These are phyloP conservation scores for Sebastes nivosus DNA, from an alignment of 2,797 vertebrate genomes.

Conservation along the genomic window DNA sequence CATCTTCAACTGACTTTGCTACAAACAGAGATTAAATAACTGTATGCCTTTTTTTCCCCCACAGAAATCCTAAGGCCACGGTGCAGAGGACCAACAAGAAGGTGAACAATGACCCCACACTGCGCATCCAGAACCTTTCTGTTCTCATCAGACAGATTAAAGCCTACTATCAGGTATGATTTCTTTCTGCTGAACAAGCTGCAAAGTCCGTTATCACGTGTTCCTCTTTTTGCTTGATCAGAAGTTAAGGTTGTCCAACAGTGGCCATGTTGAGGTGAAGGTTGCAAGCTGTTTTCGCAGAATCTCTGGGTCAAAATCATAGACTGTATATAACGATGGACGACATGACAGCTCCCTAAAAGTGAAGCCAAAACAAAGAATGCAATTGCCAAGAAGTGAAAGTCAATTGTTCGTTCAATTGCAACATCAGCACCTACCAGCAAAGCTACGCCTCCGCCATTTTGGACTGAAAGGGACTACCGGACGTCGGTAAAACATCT, in stretches of 20 bases:
- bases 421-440: too few species aligned
- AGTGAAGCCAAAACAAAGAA: too few species aligned
- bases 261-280: too few species aligned
- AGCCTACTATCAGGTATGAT: constrained; percentile 94
- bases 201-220: neutral
- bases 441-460: too few species aligned
- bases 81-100: constrained; percentile 97
- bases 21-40: neutral
- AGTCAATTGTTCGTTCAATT: too few species aligned
- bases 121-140: constrained; percentile 95
- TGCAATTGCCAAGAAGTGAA: too few species aligned
- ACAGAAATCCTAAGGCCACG: constrained; percentile 92
- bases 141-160: constrained; percentile 95
- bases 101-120: constrained; percentile 94
- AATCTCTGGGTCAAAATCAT: neutral
- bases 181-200: neutral
- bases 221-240: neutral
- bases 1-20: neutral
- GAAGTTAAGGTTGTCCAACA: neutral
- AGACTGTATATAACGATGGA: too few species aligned
- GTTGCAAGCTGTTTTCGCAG: neutral
- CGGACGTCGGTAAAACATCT: neutral
- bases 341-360: too few species aligned
- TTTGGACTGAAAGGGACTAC: too few species aligned
- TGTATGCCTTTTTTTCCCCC: neutral